phyloP scores from a whole-genome alignment of 2,113 vertebrate genomes.

The Arothron firmamentum region DNA sequence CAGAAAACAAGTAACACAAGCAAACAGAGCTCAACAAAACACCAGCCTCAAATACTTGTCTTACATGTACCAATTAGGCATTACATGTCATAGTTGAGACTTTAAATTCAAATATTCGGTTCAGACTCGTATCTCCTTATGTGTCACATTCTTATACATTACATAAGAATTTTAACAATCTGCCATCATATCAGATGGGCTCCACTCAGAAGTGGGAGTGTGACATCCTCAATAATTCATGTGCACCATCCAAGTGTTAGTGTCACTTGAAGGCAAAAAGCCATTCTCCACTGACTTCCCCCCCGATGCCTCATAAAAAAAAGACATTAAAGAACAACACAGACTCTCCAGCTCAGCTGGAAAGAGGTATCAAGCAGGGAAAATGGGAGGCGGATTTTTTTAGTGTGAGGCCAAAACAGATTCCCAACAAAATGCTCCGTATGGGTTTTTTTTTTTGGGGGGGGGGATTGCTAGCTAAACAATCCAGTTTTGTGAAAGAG shows the following conservation, averaged over 20 bases:
- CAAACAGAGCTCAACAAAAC: conserved; percentile 1
- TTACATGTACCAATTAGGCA: background rate
- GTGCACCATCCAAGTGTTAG: conserved; percentile 33
- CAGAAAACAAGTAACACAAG: conserved; percentile 78
- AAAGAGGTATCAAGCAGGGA: conserved; percentile 41
- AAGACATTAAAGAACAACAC: conserved; percentile 43
- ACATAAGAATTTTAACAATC: conserved; percentile 2
- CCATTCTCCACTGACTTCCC: conserved; percentile 20
- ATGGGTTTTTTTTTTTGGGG: too few relatives aligned
- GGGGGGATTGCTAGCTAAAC: too few relatives aligned
- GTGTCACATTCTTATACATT: background rate
- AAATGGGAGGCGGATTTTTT: conserved; percentile 41
- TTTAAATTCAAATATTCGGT: too few relatives aligned
- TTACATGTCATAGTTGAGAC: too few relatives aligned
- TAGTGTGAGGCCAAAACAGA: conserved; percentile 9
- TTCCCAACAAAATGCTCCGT: background rate
- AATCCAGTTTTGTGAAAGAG: too few relatives aligned
- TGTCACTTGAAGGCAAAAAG: conserved; percentile 42
- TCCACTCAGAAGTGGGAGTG: conserved; percentile 19
- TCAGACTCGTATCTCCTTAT: background rate
- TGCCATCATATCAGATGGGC: background rate
- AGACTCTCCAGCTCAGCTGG: conserved; percentile 40
- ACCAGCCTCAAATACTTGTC: too few relatives aligned
- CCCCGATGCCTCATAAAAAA: conserved; percentile 36
- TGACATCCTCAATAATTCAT: conserved; percentile 47